Evolutionary conservation across 2,113 vertebrate species (phyloP).

Genomic region (Mixornis gularis): DNA sequence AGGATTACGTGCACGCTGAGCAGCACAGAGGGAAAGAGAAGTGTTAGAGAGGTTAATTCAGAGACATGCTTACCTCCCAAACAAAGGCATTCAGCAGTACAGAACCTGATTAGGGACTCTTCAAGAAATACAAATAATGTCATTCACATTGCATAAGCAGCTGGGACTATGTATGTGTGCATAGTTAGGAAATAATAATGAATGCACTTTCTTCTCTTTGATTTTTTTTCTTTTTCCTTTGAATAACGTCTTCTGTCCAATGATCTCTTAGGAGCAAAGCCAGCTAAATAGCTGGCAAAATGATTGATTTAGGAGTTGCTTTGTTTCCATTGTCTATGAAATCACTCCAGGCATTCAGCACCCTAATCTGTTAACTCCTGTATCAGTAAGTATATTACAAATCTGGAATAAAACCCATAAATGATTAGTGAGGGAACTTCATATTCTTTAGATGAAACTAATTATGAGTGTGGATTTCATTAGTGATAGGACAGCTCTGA

Average conservation of each 20-base stretch:
- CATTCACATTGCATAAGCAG: neutral
- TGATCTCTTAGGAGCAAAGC: constrained; percentile 28
- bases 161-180: neutral
- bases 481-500: constrained; percentile 48
- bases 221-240: neutral
- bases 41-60: constrained; percentile 31
- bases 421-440: constrained; percentile 24
- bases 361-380: constrained; percentile 47
- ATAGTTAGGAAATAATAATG: neutral
- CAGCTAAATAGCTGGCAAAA: constrained; percentile 27
- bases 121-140: constrained; percentile 36
- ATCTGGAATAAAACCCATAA: constrained; percentile 42
- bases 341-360: constrained; percentile 34
- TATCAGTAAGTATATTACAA: constrained; percentile 34
- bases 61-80: neutral
- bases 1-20: neutral
- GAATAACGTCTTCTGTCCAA: constrained; percentile 18
- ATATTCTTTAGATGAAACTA: constrained; percentile 46
- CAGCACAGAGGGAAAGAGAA: neutral
- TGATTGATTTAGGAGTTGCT: constrained; percentile 59
- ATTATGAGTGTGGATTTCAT: constrained; percentile 60
- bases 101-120: constrained; percentile 10
- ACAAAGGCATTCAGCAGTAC: constrained; percentile 21
- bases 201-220: neutral
- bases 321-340: constrained; percentile 46